Evolutionary conservation across 2,888 invertebrate species (phyloP).

Genomic region (Melanostoma mellinum): DNA sequence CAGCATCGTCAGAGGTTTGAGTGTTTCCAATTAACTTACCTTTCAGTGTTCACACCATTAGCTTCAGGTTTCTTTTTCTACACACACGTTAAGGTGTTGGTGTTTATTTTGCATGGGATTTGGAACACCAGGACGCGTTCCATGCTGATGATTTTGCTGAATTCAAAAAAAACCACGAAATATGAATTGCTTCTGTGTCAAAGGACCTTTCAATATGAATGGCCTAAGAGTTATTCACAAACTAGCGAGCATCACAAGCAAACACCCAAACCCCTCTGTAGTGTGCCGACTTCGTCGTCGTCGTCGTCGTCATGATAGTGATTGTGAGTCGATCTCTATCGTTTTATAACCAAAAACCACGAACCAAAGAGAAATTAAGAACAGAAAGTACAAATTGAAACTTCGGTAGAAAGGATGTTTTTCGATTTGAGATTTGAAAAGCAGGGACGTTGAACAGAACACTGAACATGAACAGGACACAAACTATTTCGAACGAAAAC

Average conservation of each 20-base stretch:
- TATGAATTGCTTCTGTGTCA: slow-evolving; percentile 46
- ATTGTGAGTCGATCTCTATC: background rate
- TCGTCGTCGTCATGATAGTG: too few species aligned
- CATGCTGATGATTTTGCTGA: background rate
- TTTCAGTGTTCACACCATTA: slow-evolving; percentile 60
- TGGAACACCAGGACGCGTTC: slow-evolving; percentile 28
- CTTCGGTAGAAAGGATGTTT: background rate
- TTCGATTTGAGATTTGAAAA: too few species aligned
- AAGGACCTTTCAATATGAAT: slow-evolving; percentile 10
- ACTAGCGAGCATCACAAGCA: too few species aligned
- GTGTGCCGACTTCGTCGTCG: too few species aligned
- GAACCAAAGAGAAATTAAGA: slow-evolving; percentile 13
- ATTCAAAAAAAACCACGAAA: slow-evolving; percentile 55
- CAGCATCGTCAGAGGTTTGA: slow-evolving; percentile 7
- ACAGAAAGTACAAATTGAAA: background rate
- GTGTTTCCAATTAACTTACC: slow-evolving; percentile 63
- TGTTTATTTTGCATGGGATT: slow-evolving; percentile 57
- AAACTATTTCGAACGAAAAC: slow-evolving; percentile 35
- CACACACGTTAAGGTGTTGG: slow-evolving; percentile 53
- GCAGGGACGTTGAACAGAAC: background rate
- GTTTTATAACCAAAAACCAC: slow-evolving; percentile 28
- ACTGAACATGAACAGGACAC: background rate
- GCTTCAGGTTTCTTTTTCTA: slow-evolving; percentile 46
- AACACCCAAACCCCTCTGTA: too few species aligned
- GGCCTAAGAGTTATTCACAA: too few species aligned